Evolutionary conservation across 1,140 invertebrate genomes (phyloP), one percentile per base, ranked within the genome.

Genomic region (Magallana angulata): DNA sequence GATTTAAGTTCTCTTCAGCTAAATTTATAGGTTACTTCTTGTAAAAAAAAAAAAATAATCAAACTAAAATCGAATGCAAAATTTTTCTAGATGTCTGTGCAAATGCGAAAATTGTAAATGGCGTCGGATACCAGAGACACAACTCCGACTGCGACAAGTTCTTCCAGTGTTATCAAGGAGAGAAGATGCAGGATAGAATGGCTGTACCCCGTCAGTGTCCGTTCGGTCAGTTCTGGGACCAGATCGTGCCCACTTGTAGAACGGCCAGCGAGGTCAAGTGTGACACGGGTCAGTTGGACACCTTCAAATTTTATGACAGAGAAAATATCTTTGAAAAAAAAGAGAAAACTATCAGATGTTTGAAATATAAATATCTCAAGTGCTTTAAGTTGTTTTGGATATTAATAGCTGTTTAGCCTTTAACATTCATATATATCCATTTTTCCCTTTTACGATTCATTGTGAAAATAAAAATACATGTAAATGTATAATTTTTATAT

Each of bases 101-200:
- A 18, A 87, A 85, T 59, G 89, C 90, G 64, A 81, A 57, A n/a
- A 88, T 91, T 57, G 82, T 91, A 12, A 90, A 92, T 85, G 90
- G 91, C 7, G 89, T 91, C n/a, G 91, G 91, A 9, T 92, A 91
- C 80, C 90, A 90, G 59, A 16, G 76, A 12, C 91, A 92, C 83
- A 89, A 88, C 64, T 76, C 85, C 11, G 88, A 89, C 9, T 92
- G 91, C 76, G 82, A 85, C 57, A 87, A 90, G 60, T 92, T 89
- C 81, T 68, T 90, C n/a, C 91, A 92, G 86, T 92, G 91, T 82
- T 80, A 81, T 30, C 88, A 89, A 18, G 56, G 57, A 0, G 68
- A 86, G 6, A 85, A 88, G 62, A 83, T 85, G 7, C 57, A 80
- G n/a, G 87, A 85, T 0, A 87, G 58, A 9, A 18, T 76, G 8